Percentiles rank a stretch among this genome's conserved stretches.
Conservation (phyloP, 2,797 vertebrate genomes). For the Manis javanica region DNA sequence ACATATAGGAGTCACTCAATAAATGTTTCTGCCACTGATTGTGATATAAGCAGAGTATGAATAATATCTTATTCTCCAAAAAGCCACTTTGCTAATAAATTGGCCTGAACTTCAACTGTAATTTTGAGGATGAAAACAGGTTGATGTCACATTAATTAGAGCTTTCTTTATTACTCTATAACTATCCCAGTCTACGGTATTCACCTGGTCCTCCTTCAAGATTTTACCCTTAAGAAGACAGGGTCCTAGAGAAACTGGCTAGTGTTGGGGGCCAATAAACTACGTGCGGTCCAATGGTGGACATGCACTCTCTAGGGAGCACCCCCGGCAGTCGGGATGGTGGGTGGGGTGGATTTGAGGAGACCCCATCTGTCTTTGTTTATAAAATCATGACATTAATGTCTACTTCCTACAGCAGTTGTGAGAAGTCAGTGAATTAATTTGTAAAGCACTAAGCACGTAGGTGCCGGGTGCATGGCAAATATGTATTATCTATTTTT, state of each 20-base stretch:
- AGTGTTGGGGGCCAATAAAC: not conserved
- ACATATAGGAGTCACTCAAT: not conserved
- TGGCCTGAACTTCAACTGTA: not conserved
- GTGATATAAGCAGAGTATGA: not conserved
- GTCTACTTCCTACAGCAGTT: not conserved
- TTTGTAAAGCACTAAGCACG: not conserved
- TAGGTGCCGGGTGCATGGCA: not conserved
- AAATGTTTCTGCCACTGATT: not conserved
- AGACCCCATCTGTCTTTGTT: not conserved
- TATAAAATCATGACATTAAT: not conserved
- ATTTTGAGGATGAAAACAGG: not conserved
- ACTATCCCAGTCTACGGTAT: not conserved
- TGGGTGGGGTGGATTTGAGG: too few species aligned
- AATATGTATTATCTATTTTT: not conserved
- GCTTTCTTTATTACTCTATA: not conserved
- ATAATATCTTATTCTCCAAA: not conserved
- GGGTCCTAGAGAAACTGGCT: not conserved
- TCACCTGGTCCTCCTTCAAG: not conserved
- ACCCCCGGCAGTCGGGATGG: fast-evolving
- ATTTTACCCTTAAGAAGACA: not conserved
- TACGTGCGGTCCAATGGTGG: not conserved
- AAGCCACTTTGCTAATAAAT: not conserved
- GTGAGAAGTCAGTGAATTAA: not conserved
- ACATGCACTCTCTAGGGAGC: fast-evolving
- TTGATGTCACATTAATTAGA: not conserved